Evolutionary conservation across 2,888 invertebrate genomes (phyloP), one percentile per base, ranked within the genome.

Genomic region (Rotaria macrura): DNA sequence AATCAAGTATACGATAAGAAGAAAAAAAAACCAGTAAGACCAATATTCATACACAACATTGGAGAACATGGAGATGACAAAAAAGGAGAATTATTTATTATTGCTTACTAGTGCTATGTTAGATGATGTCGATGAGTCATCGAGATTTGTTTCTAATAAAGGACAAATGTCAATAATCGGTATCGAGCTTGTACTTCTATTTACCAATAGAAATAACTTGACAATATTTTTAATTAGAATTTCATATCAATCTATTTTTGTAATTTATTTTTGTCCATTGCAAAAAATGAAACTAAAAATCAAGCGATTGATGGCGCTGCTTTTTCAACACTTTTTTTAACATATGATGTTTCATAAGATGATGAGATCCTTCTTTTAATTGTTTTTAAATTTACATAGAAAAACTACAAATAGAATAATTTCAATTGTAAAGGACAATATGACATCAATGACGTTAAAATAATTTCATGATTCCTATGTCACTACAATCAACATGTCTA

Each of bases 81-180:
- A 29, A 57, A 57, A 57, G 29, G 65, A 65, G 65, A 65, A 65
- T 34, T 65, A 65, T 65, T 65, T 65, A 65, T 29, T 65, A 65
- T 65, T 49, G 17, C 14, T 49, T 52, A 23, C 52, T 52, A 52
- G 23, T 52, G 29, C 34, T 65, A 65, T 65, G n/a, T 34, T 20
- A 34, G 34, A 65, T 38, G 65, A 65, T 12, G 34, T 20, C 65
- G 65, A 65, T 65, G 65, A 65, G 5, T 65, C 65, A 65, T 65
- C 65, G 9, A 34, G n/a, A 57, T 65, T 65, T 65, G 65, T 65
- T 65, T 65, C 65, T 65, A 65, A 65, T 65, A 65, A 65, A 65
- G 65, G 65, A 65, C 65, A 65, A 65, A 65, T 65, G 65, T 29
- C 65, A 65, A 65, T 65, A 65, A 34, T 38, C 20, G 65, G 34